A percentile compares a stretch with the other conserved stretches of the same genome.
Conservation (phyloP, 2,888 invertebrate genomes). For the Argyra leucocephala region DNA sequence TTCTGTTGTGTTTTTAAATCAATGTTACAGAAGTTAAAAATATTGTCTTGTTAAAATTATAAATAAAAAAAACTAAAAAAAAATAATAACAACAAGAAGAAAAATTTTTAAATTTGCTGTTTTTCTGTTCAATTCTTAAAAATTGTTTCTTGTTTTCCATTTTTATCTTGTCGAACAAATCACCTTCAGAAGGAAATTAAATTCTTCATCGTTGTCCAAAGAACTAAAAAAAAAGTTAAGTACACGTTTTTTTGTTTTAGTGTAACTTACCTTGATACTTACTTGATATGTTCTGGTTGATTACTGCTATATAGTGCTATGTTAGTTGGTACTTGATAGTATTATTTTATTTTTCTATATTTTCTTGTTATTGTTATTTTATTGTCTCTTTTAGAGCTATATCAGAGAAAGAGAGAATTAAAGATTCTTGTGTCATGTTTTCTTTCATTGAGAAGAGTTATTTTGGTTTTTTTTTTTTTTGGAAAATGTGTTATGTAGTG, state of each 20-base stretch:
- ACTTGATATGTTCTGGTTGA: no score
- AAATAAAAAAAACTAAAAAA: no score
- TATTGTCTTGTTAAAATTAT: neutral
- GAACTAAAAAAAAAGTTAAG: neutral
- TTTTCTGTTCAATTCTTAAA: neutral
- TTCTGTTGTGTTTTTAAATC: neutral
- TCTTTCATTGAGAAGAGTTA: neutral
- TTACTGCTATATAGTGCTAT: neutral
- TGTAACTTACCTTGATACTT: no score
- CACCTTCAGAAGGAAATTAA: constrained; percentile 1
- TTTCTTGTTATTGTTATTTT: neutral
- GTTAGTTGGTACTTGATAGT: neutral
- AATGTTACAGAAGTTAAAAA: neutral
- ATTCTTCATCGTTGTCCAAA: neutral
- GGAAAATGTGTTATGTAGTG: no score
- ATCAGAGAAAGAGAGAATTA: neutral
- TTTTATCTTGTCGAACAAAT: constrained; percentile 6
- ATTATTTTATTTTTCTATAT: neutral
- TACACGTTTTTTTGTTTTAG: neutral
- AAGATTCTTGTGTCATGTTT: neutral
- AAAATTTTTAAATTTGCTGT: neutral
- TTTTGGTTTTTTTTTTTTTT: no score
- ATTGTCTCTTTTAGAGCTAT: neutral
- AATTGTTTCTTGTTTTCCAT: neutral
- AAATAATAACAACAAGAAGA: no score